phyloP scores from a whole-genome alignment of 2,113 vertebrate genomes.

The Eleginops maclovinus region DNA sequence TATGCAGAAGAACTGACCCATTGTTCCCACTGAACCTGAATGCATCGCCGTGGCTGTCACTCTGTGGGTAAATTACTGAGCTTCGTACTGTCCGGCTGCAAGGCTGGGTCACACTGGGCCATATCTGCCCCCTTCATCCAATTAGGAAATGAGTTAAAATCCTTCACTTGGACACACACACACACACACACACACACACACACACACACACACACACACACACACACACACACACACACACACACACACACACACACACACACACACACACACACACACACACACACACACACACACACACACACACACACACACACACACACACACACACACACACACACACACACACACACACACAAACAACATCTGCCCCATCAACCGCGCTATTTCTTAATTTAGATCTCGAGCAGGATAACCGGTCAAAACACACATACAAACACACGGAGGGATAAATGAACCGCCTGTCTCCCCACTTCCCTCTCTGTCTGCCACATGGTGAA shows the following conservation, averaged over 20 bases:
- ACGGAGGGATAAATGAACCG: slow-evolving; percentile 77
- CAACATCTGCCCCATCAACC: slow-evolving; percentile 74
- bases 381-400: slow-evolving; percentile 85
- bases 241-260: slow-evolving; percentile 31
- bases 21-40: slow-evolving; percentile 48
- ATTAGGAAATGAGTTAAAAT: slow-evolving; percentile 82
- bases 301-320: slow-evolving; percentile 41
- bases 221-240: slow-evolving; percentile 49
- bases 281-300: slow-evolving; percentile 30
- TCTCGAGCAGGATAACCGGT: slow-evolving; percentile 82
- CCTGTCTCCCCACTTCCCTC: slow-evolving; percentile 62
- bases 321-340: slow-evolving; percentile 40
- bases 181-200: slow-evolving; percentile 27
- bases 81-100: slow-evolving; percentile 71
- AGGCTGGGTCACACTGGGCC: slow-evolving; percentile 67
- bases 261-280: slow-evolving; percentile 49
- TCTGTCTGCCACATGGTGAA: slow-evolving; percentile 74
- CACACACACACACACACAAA: slow-evolving; percentile 36
- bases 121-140: slow-evolving; percentile 79
- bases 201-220: slow-evolving; percentile 36
- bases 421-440: slow-evolving; percentile 80
- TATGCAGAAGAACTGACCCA: slow-evolving; percentile 43
- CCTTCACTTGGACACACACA: slow-evolving; percentile 63
- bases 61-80: slow-evolving; percentile 74
- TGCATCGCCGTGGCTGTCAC: slow-evolving; percentile 71